These are phyloP conservation scores for Lycophotia porphyrea DNA, from an alignment of 2,888 invertebrate species.

Conservation along the genomic window DNA sequence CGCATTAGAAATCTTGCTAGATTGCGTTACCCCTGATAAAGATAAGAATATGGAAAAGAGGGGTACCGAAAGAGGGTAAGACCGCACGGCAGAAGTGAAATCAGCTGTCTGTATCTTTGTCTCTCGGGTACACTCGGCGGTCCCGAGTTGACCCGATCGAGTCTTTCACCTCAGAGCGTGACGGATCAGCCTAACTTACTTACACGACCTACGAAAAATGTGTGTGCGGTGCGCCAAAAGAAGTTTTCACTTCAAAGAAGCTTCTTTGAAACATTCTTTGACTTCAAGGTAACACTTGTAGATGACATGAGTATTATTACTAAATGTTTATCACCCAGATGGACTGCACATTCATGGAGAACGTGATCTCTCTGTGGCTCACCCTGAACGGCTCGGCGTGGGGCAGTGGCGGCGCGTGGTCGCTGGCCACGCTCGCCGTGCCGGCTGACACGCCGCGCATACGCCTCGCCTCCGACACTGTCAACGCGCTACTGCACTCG, in stretches of 20 bases:
- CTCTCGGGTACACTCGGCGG: too few relatives aligned
- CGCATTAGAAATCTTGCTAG: neutral
- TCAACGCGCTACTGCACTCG: slow-evolving; percentile 81
- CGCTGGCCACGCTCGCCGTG: slow-evolving; percentile 80
- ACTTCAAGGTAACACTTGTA: neutral
- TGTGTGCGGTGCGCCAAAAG: too few relatives aligned
- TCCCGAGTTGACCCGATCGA: too few relatives aligned
- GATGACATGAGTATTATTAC: slow-evolving; percentile 3
- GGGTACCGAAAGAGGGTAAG: too few relatives aligned
- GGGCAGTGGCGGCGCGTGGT: slow-evolving; percentile 83
- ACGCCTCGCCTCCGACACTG: slow-evolving; percentile 86
- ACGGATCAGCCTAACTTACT: too few relatives aligned
- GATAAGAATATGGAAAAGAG: neutral
- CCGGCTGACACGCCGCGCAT: slow-evolving; percentile 87
- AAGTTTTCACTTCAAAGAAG: too few relatives aligned
- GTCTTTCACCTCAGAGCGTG: too few relatives aligned
- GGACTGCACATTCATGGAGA: slow-evolving; percentile 94
- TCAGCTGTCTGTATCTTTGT: too few relatives aligned
- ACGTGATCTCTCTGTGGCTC: slow-evolving; percentile 96
- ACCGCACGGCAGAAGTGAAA: too few relatives aligned
- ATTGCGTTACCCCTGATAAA: neutral
- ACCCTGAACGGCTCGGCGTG: slow-evolving; percentile 93
- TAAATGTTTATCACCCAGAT: slow-evolving; percentile 81
- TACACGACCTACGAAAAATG: too few relatives aligned
- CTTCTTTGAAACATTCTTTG: too few relatives aligned